Evolutionary conservation across 35 echinoderm and acorn worm species (phyloP).

Genomic region (Acanthaster planci): DNA sequence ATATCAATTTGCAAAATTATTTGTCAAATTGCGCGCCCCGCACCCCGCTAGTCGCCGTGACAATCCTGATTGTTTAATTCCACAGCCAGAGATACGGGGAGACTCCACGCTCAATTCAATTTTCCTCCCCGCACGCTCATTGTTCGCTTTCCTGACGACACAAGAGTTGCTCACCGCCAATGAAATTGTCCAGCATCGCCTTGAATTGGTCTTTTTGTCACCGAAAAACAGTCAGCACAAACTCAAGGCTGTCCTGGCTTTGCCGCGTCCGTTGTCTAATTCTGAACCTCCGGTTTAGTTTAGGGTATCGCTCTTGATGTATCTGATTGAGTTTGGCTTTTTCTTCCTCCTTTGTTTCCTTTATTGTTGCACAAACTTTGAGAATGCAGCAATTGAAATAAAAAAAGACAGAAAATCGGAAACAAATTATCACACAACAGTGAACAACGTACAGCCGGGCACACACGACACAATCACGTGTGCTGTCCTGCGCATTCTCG

Average conservation of each 20-base stretch:
- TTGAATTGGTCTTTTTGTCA: neutral
- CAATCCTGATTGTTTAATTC: too few species aligned
- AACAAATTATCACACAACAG: too few species aligned
- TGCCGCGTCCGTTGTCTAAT: neutral
- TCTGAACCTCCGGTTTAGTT: neutral
- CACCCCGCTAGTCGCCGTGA: too few species aligned
- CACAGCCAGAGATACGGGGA: too few species aligned
- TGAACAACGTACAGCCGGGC: too few species aligned
- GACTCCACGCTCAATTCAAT: neutral
- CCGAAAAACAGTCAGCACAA: neutral
- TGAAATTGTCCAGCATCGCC: neutral
- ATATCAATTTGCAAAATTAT: constrained; percentile 10
- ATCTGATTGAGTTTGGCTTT: neutral
- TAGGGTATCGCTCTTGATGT: neutral
- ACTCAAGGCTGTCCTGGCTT: neutral
- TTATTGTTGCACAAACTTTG: neutral
- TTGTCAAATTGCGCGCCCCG: neutral
- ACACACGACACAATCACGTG: too few species aligned
- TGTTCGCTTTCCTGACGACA: neutral
- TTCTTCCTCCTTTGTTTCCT: neutral
- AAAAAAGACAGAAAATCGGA: too few species aligned
- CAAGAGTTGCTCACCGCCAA: neutral
- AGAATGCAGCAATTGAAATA: neutral
- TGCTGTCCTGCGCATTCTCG: too few species aligned
- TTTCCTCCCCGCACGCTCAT: neutral